Percentiles rank a stretch among this genome's conserved stretches.
These are phyloP conservation scores for Portevinia maculata DNA, from an alignment of 2,888 invertebrate genomes.

Conservation along the genomic window DNA sequence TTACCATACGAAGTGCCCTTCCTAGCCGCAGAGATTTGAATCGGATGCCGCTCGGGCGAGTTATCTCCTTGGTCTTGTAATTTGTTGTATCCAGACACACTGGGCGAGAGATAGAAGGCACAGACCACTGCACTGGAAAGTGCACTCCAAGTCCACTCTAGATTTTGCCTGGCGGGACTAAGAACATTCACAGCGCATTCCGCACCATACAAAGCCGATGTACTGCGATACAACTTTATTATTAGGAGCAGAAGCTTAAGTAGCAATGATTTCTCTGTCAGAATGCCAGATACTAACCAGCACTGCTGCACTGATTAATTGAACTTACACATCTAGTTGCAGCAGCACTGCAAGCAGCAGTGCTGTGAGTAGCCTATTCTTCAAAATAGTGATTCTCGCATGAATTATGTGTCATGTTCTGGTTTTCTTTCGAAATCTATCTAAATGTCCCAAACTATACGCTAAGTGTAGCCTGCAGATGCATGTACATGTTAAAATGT, in stretches of 20 bases:
- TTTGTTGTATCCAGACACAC: constrained; percentile 63
- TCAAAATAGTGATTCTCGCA: constrained; percentile 32
- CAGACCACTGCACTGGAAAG: constrained; percentile 61
- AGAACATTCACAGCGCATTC: constrained; percentile 35
- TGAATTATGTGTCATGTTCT: constrained; percentile 61
- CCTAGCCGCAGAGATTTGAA: constrained; percentile 66
- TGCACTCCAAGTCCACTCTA: constrained; percentile 70
- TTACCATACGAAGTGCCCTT: constrained; percentile 57
- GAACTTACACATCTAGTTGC: constrained; percentile 19
- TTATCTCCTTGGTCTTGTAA: constrained; percentile 71
- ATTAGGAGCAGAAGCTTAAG: constrained; percentile 70
- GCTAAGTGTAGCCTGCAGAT: constrained; percentile 25
- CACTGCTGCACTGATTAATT: constrained; percentile 61
- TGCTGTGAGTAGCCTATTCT: neutral
- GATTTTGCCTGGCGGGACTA: constrained; percentile 48
- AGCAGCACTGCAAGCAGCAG: neutral
- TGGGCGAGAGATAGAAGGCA: constrained; percentile 23
- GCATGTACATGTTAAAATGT: constrained; percentile 45
- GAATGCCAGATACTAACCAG: constrained; percentile 41
- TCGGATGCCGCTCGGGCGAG: constrained; percentile 62
- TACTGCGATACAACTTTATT: constrained; percentile 63
- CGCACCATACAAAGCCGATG: constrained; percentile 57
- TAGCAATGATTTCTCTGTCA: constrained; percentile 61
- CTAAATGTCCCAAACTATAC: constrained; percentile 39
- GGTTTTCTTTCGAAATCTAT: constrained; percentile 61